phyloP scores from a whole-genome alignment of 2,797 vertebrate species.

The Paedocypris micromegethes region DNA sequence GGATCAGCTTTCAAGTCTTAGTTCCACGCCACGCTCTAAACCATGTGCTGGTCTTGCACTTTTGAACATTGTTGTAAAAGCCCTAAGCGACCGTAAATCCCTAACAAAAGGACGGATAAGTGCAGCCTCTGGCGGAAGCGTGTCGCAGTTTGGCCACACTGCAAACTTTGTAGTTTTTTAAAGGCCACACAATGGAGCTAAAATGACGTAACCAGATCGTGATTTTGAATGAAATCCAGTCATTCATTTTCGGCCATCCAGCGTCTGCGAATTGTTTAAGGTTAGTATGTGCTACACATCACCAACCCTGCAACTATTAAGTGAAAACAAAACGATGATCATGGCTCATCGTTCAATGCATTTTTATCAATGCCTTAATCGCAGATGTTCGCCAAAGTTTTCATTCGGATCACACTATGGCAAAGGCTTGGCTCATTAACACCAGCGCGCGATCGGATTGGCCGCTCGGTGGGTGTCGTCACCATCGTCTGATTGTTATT shows the following conservation, averaged over 20 bases:
- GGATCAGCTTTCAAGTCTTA: neutral
- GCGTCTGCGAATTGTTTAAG: too few species aligned
- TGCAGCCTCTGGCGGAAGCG: slow-evolving; percentile 15
- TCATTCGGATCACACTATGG: neutral
- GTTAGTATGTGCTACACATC: too few species aligned
- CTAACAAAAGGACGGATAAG: slow-evolving; percentile 24
- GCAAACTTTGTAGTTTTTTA: slow-evolving; percentile 62
- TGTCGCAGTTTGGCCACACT: slow-evolving; percentile 41
- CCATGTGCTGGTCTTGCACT: slow-evolving; percentile 3
- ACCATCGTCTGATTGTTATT: slow-evolving; percentile 4
- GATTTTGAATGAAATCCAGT: slow-evolving; percentile 46
- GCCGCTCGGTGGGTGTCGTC: neutral
- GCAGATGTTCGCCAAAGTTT: neutral
- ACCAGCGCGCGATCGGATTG: neutral
- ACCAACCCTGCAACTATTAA: too few species aligned
- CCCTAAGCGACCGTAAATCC: slow-evolving; percentile 19
- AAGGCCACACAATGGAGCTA: slow-evolving; percentile 54
- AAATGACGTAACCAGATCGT: slow-evolving; percentile 59
- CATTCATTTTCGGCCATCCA: slow-evolving; percentile 8
- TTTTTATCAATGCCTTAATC: too few species aligned
- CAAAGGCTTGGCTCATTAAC: neutral
- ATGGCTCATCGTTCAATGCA: too few species aligned
- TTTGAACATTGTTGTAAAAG: slow-evolving; percentile 11
- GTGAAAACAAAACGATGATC: too few species aligned
- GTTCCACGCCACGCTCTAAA: neutral